A percentile compares a stretch with the other conserved stretches of the same genome.
These are phyloP conservation scores for Delia radicum DNA, from an alignment of 1,140 invertebrate species.

Conservation along the genomic window DNA sequence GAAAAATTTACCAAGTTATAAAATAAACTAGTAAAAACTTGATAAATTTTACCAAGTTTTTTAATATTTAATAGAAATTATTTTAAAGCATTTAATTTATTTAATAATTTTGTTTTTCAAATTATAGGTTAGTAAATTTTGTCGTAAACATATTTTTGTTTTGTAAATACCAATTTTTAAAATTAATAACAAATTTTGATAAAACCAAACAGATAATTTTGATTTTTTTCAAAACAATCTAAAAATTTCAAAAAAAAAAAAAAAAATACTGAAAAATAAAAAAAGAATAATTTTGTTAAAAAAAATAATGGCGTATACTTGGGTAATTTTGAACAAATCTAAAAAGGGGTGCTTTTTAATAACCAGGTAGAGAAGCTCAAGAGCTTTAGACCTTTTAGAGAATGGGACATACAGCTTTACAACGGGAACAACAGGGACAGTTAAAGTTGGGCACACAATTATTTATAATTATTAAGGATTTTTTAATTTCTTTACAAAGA, in stretches of 20 bases:
- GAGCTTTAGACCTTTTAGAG: slow-evolving; percentile 2
- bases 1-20: too few species aligned
- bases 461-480: not conserved
- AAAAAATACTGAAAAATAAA: not conserved
- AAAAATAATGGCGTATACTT: slow-evolving; percentile 27
- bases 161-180: not conserved
- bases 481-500: too few species aligned
- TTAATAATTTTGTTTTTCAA: too few species aligned
- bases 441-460: not conserved
- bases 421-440: not conserved
- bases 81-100: too few species aligned
- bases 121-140: slow-evolving; percentile 18
- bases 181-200: not conserved
- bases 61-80: too few species aligned
- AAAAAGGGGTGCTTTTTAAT: not conserved
- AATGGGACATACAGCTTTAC: not conserved
- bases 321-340: not conserved
- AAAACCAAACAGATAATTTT: not conserved
- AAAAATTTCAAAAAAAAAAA: not conserved
- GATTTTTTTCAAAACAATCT: not conserved
- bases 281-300: not conserved
- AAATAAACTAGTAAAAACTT: too few species aligned
- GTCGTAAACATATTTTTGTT: not conserved
- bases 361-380: not conserved
- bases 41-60: too few species aligned